Percentiles rank a stretch among this genome's conserved stretches.
phyloP scores from a whole-genome alignment of 2,113 vertebrate genomes.

The Paradisaea rubra region DNA sequence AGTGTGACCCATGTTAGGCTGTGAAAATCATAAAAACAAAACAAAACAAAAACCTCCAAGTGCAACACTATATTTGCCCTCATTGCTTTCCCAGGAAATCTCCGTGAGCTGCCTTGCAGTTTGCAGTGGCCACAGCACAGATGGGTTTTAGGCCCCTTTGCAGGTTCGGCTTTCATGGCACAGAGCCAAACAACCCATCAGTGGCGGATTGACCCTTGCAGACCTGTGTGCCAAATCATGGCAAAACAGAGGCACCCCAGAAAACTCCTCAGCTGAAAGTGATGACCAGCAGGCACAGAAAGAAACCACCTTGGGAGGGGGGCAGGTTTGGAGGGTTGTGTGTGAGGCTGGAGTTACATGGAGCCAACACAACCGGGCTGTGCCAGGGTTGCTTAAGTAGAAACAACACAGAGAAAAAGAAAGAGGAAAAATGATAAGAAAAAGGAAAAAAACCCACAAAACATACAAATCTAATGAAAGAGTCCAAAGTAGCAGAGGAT shows the following conservation, averaged over 20 bases:
- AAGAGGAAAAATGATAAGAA: background rate
- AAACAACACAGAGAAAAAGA: background rate
- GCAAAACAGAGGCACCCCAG: background rate
- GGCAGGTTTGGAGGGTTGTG: background rate
- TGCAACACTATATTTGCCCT: background rate
- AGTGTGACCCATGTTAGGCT: accelerated
- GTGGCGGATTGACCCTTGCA: background rate
- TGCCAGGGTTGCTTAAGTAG: background rate
- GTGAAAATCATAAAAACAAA: background rate
- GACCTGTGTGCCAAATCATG: background rate
- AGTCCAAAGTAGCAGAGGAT: slow-evolving; percentile 11
- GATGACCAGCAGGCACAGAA: background rate
- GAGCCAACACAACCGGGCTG: accelerated
- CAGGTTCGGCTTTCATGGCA: background rate
- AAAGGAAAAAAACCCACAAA: background rate
- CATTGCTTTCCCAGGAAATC: background rate
- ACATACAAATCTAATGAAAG: background rate
- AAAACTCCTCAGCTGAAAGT: background rate
- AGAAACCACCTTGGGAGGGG: background rate
- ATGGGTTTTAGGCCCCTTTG: background rate
- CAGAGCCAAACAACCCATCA: accelerated
- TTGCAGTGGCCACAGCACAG: background rate
- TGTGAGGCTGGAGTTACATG: background rate
- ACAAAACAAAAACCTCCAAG: background rate
- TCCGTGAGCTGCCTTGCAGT: background rate